phyloP scores from a whole-genome alignment of 2,113 vertebrate genomes.

The Tyrannus savana region DNA sequence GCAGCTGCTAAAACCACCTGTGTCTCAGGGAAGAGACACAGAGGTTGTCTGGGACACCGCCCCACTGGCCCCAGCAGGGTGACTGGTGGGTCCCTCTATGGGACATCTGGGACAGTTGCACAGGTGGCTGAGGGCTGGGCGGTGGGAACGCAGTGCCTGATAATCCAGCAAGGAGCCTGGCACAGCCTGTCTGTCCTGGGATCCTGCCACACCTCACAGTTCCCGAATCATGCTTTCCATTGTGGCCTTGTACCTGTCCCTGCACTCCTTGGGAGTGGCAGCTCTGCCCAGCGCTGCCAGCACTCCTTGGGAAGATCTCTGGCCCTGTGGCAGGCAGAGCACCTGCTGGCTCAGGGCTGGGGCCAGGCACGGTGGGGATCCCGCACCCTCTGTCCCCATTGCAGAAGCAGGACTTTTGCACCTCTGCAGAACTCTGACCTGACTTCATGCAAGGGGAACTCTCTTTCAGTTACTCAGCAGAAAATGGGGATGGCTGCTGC shows the following conservation, averaged over 20 bases:
- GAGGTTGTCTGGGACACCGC: background rate
- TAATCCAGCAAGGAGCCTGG: background rate
- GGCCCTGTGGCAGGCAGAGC: background rate
- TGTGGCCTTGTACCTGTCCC: background rate
- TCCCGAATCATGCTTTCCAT: rapidly evolving
- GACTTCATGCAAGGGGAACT: background rate
- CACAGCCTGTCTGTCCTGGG: too few relatives aligned
- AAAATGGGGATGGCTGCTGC: background rate
- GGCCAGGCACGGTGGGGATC: background rate
- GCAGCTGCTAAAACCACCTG: background rate
- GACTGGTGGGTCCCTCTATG: too few relatives aligned
- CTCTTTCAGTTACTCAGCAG: background rate
- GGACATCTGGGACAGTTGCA: background rate
- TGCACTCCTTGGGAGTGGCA: rapidly evolving
- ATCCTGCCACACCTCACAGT: background rate
- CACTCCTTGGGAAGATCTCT: background rate
- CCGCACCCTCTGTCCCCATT: rapidly evolving
- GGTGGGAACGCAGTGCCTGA: background rate
- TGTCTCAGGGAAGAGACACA: background rate
- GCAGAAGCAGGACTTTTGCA: background rate
- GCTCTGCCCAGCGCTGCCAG: rapidly evolving
- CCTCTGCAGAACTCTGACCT: background rate
- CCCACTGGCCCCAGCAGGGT: background rate
- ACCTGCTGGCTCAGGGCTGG: background rate
- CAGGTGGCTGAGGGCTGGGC: background rate